Evolutionary conservation across 2,113 vertebrate species (phyloP).

Genomic region (Taurulus bubalis): DNA sequence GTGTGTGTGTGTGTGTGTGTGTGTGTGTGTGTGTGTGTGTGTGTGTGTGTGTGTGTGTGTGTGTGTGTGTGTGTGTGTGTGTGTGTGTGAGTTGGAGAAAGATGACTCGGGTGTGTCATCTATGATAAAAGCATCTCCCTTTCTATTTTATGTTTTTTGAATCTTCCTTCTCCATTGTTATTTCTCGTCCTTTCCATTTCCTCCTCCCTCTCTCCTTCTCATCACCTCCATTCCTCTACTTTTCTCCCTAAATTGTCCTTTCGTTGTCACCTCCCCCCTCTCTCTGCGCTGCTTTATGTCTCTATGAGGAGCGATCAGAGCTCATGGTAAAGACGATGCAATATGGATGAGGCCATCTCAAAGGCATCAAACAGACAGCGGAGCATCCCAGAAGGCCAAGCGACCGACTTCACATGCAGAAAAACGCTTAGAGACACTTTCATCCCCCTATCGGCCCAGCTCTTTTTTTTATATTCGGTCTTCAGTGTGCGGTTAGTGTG

Average conservation of each 20-base stretch:
- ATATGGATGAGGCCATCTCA: conserved; percentile 77
- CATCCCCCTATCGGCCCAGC: conserved; percentile 22
- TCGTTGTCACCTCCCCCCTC: neutral
- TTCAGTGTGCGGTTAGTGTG: conserved; percentile 36
- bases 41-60: conserved; percentile 28
- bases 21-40: conserved; percentile 30
- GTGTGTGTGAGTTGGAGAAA: conserved; percentile 14
- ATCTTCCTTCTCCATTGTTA: neutral
- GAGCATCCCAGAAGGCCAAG: conserved; percentile 55
- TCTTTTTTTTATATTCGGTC: conserved; percentile 22
- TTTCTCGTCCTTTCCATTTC: neutral
- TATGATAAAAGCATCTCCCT: conserved; percentile 55
- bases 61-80: conserved; percentile 38
- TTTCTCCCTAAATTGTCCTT: neutral
- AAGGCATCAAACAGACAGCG: conserved; percentile 65
- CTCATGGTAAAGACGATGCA: conserved; percentile 72
- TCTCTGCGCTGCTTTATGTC: conserved; percentile 46
- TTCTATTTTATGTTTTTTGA: conserved; percentile 5
- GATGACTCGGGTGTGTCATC: conserved; percentile 64
- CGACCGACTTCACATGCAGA: conserved; percentile 66
- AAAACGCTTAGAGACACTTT: conserved; percentile 64
- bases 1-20: conserved; percentile 33
- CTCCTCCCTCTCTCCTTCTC: no score
- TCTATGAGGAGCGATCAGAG: conserved; percentile 62
- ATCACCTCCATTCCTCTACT: neutral